phyloP scores from a whole-genome alignment of 1,140 invertebrate species.

The Ceratina japonica region DNA sequence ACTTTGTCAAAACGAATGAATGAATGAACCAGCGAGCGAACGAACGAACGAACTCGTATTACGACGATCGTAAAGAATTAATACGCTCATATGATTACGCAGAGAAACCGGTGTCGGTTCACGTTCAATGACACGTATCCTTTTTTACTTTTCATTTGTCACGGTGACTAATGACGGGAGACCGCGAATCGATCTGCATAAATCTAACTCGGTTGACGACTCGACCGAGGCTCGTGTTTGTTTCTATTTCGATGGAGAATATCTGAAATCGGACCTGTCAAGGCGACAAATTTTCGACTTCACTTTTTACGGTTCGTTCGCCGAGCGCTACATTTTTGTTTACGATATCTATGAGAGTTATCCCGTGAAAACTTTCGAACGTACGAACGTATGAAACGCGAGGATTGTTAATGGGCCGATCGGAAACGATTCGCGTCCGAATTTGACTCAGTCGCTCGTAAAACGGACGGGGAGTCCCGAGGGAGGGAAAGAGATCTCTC shows the following conservation, averaged over 20 bases:
- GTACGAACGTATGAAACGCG: no score
- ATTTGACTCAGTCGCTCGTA: constrained; percentile 40
- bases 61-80: constrained; percentile 35
- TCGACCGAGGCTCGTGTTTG: background rate
- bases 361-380: no score
- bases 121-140: constrained; percentile 30
- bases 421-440: constrained; percentile 22
- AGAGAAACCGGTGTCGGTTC: background rate
- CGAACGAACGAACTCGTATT: constrained; percentile 1
- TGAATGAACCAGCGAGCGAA: constrained; percentile 6
- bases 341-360: background rate
- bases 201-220: constrained; percentile 17
- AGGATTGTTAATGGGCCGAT: constrained; percentile 31
- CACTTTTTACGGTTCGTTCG: no score
- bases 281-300: no score
- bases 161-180: constrained; percentile 12
- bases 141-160: background rate
- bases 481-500: constrained; percentile 22
- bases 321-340: background rate
- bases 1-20: constrained; percentile 44
- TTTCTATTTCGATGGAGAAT: background rate
- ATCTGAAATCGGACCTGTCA: no score
- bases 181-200: constrained; percentile 30
- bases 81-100: constrained; percentile 42
- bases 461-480: background rate